Evolutionary conservation across 2,113 vertebrate species (phyloP).

Genomic region (Podiceps cristatus): DNA sequence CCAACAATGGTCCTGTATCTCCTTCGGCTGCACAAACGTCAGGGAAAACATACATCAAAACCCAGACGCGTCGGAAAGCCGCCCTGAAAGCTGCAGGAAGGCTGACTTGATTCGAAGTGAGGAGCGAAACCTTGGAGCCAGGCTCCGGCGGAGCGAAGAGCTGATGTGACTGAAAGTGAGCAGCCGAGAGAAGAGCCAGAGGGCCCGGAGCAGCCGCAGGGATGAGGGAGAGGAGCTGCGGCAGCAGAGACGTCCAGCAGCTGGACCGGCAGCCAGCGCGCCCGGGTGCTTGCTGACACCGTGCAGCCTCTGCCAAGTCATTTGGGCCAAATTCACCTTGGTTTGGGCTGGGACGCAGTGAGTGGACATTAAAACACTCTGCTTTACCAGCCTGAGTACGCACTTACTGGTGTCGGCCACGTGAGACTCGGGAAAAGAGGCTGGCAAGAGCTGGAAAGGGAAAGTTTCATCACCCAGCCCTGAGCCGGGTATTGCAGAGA

Average conservation of each 20-base stretch:
- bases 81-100: neutral
- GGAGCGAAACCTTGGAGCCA: slow-evolving; percentile 40
- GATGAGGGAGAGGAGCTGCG: neutral
- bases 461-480: neutral
- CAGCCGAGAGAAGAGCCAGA: neutral
- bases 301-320: neutral
- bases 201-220: neutral
- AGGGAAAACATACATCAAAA: slow-evolving; percentile 35
- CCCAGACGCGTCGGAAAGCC: neutral
- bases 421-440: neutral
- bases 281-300: neutral
- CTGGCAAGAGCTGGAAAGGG: slow-evolving; percentile 33
- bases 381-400: neutral
- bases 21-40: neutral
- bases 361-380: neutral
- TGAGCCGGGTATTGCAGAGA: neutral
- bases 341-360: neutral
- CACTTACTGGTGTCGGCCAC: neutral
- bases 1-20: slow-evolving; percentile 12
- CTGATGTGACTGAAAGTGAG: neutral
- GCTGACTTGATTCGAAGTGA: slow-evolving; percentile 2
- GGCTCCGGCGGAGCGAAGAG: neutral
- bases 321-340: neutral
- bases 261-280: neutral
- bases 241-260: neutral